phyloP scores from a whole-genome alignment of 2,113 vertebrate genomes.

The Tachysurus fulvidraco region DNA sequence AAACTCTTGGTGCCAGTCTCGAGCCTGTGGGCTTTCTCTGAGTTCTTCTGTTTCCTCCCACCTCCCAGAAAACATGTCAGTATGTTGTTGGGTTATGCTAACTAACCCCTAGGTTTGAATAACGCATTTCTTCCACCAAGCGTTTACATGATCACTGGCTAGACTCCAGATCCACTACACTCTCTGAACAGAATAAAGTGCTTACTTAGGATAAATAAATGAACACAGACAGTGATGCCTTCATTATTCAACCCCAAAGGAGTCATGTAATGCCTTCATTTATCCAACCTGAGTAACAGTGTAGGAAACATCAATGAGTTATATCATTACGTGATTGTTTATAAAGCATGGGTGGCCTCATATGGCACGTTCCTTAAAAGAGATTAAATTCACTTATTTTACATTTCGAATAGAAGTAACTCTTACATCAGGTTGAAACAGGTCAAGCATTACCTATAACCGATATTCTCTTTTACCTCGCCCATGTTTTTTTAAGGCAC shows the following conservation, averaged over 20 bases:
- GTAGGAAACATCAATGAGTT: neutral
- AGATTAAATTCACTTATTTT: neutral
- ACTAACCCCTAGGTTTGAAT: neutral
- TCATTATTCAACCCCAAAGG: neutral
- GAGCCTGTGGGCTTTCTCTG: no score
- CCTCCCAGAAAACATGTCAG: neutral
- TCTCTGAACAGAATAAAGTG: neutral
- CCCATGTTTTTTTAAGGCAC: neutral
- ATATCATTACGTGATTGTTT: neutral
- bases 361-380: neutral
- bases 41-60: no score
- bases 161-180: neutral
- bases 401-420: neutral
- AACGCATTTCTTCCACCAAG: neutral
- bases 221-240: neutral
- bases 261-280: neutral
- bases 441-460: neutral
- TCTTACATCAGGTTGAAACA: neutral
- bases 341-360: neutral
- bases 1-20: no score
- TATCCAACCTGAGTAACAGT: neutral
- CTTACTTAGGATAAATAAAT: neutral
- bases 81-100: neutral
- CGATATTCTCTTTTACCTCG: neutral
- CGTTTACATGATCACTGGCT: neutral